These are phyloP conservation scores for Urocynchramus pylzowi DNA, from an alignment of 2,113 vertebrate species.

Conservation along the genomic window DNA sequence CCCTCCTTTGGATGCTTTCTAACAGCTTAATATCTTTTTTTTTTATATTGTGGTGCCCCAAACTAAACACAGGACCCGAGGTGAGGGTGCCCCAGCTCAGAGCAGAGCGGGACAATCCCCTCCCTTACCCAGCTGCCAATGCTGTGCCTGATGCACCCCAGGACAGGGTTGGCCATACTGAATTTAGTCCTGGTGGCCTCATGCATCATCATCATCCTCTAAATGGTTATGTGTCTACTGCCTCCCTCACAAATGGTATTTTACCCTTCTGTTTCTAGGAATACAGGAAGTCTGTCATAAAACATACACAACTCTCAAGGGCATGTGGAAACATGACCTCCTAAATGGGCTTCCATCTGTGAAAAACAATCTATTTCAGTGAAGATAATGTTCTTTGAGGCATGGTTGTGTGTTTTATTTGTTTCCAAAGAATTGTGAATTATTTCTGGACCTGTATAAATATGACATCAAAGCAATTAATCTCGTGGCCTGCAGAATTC, in stretches of 20 bases:
- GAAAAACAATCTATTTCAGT: background rate
- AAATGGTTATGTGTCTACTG: background rate
- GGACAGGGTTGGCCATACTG: accelerated
- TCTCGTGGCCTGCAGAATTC: background rate
- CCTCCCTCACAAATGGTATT: background rate
- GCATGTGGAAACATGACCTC: background rate
- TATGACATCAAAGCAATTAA: background rate
- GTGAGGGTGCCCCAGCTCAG: background rate
- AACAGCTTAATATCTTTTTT: background rate
- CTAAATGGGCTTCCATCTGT: background rate
- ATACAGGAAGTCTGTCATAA: background rate
- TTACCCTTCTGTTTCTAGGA: background rate
- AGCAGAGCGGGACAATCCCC: background rate
- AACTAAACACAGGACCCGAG: accelerated
- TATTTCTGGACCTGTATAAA: background rate
- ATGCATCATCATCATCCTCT: background rate
- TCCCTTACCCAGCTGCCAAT: accelerated
- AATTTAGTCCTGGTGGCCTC: background rate
- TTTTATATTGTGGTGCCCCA: background rate
- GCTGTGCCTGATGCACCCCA: background rate
- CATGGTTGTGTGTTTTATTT: accelerated
- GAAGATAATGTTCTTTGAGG: background rate
- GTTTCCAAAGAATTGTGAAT: background rate
- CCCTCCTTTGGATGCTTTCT: background rate
- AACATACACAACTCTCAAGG: background rate